These are phyloP conservation scores for Arenaria interpres DNA, from an alignment of 2,113 vertebrate genomes.

Conservation along the genomic window DNA sequence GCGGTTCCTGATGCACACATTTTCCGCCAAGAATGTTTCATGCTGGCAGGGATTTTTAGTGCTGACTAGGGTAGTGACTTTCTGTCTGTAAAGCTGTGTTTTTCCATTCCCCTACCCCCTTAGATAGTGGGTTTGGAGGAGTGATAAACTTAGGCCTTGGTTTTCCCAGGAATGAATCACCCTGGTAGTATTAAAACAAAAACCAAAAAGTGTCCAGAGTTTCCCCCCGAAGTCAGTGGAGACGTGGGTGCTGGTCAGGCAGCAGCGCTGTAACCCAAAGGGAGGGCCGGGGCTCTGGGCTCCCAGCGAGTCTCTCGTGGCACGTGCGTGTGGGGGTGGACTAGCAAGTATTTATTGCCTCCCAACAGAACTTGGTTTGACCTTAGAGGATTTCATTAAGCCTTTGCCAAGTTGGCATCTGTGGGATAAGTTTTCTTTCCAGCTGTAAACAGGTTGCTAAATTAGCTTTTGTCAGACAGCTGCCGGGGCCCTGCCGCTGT, in stretches of 20 bases:
- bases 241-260: slow-evolving; percentile 46
- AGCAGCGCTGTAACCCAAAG: slow-evolving; percentile 21
- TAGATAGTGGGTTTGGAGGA: neutral
- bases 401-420: slow-evolving; percentile 77
- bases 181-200: neutral
- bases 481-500: slow-evolving; percentile 27
- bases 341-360: slow-evolving; percentile 49
- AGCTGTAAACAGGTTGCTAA: slow-evolving; percentile 85
- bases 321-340: slow-evolving; percentile 50
- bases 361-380: slow-evolving; percentile 79
- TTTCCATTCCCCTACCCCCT: neutral
- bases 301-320: neutral
- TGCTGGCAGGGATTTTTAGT: neutral
- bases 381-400: slow-evolving; percentile 84
- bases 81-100: neutral
- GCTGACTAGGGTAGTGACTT: neutral
- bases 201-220: neutral
- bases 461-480: slow-evolving; percentile 87
- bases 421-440: slow-evolving; percentile 78
- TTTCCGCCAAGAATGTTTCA: too few relatives aligned
- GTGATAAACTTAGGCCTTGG: neutral
- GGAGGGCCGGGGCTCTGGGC: neutral
- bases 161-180: neutral
- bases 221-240: slow-evolving; percentile 62
- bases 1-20: neutral